A percentile compares a stretch with the other conserved stretches of the same genome.
Conservation (phyloP, 1,140 invertebrate species). For the Heliconius melpomene region DNA sequence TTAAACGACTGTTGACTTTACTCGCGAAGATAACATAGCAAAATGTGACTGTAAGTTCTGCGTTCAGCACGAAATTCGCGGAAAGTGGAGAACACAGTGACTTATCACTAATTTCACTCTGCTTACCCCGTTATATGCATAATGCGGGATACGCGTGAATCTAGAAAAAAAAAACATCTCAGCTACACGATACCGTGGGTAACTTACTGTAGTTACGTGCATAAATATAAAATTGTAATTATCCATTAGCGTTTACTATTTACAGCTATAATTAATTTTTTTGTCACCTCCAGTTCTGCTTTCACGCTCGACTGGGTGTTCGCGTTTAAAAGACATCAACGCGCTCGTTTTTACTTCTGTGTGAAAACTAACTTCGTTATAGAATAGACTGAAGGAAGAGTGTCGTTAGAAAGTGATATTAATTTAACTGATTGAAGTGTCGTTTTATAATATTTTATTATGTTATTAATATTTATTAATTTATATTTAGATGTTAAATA, state of each 20-base stretch:
- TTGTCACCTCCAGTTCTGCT: neutral
- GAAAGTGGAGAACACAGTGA: too few relatives aligned
- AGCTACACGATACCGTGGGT: neutral
- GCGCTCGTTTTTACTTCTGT: conserved; percentile 25
- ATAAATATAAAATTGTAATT: conserved; percentile 10
- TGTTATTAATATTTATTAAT: neutral
- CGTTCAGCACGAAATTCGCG: too few relatives aligned
- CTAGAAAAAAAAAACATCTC: neutral
- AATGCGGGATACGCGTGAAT: too few relatives aligned
- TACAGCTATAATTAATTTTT: conserved; percentile 8
- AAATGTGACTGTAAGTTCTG: too few relatives aligned
- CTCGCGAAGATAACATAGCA: too few relatives aligned
- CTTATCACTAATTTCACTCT: too few relatives aligned
- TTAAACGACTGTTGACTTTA: too few relatives aligned
- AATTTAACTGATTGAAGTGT: neutral
- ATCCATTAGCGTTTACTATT: neutral
- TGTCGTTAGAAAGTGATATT: conserved; percentile 4
- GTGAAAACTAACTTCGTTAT: neutral
- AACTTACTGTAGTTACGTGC: neutral
- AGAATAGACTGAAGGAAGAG: neutral
- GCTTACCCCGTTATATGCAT: too few relatives aligned
- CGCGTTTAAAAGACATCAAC: conserved; percentile 44
- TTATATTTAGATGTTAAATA: neutral
- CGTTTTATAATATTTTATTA: neutral
- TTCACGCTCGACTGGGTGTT: conserved; percentile 10